A percentile compares a stretch with the other conserved stretches of the same genome.
These are phyloP conservation scores for Drosophila dives DNA, from an alignment of 2,888 invertebrate genomes.

Conservation along the genomic window DNA sequence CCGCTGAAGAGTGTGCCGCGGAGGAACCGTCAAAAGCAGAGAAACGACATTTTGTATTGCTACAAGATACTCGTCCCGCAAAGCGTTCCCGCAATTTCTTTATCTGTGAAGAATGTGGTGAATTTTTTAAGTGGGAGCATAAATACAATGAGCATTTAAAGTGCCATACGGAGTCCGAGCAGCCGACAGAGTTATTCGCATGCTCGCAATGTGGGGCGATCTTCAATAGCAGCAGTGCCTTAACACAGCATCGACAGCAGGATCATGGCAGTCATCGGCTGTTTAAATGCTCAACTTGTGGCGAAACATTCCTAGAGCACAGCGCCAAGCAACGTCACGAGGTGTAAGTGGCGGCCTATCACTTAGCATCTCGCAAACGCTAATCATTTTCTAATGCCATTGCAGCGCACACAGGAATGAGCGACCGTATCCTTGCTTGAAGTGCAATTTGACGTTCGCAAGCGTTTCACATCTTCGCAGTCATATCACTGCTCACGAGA, in stretches of 20 bases:
- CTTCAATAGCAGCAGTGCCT: slow-evolving; percentile 38
- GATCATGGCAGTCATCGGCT: slow-evolving; percentile 28
- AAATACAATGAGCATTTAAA: slow-evolving; percentile 43
- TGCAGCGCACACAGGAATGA: slow-evolving; percentile 67
- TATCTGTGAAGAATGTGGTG: slow-evolving; percentile 64
- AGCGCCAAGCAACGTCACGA: slow-evolving; percentile 59
- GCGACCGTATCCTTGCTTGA: slow-evolving; percentile 71
- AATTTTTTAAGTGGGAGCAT: slow-evolving; percentile 32
- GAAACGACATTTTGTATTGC: slow-evolving; percentile 34
- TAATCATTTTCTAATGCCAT: background rate
- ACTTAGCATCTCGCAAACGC: background rate
- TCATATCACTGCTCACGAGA: slow-evolving; percentile 40
- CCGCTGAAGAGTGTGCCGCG: background rate
- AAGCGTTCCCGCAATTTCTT: slow-evolving; percentile 64
- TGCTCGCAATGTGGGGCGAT: slow-evolving; percentile 39
- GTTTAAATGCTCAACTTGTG: slow-evolving; percentile 54
- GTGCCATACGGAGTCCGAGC: slow-evolving; percentile 23
- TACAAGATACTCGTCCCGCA: slow-evolving; percentile 25
- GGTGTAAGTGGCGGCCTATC: slow-evolving; percentile 39
- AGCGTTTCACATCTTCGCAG: slow-evolving; percentile 38
- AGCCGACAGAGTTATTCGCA: slow-evolving; percentile 48
- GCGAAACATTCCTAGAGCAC: slow-evolving; percentile 47
- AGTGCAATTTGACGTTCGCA: slow-evolving; percentile 50
- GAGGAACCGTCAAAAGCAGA: background rate
- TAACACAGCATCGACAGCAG: slow-evolving; percentile 36